Percentiles rank a stretch among this genome's conserved stretches.
Evolutionary conservation across 1,140 invertebrate species (phyloP).

Genomic region (Caerostris darwini): DNA sequence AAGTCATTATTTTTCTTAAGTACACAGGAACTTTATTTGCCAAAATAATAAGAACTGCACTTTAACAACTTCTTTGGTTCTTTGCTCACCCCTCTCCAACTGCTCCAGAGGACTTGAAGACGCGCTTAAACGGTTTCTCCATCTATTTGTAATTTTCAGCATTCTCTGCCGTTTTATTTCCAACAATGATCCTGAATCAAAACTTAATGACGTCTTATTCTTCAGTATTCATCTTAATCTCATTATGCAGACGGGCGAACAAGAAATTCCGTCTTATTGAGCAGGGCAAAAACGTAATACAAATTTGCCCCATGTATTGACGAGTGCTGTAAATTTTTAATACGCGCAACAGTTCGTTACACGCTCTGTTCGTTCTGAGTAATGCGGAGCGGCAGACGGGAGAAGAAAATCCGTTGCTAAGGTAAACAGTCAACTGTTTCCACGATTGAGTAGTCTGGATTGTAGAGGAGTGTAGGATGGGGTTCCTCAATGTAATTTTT

Average conservation of each 20-base stretch:
- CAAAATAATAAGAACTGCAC: not conserved
- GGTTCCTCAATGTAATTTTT: too few species aligned
- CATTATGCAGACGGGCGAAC: not conserved
- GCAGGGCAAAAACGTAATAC: not conserved
- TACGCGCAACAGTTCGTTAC: not conserved
- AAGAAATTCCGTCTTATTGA: slow-evolving; percentile 7
- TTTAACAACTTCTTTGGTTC: not conserved
- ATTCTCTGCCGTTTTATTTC: not conserved
- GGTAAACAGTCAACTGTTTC: too few species aligned
- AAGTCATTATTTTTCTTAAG: not conserved
- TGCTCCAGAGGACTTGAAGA: not conserved
- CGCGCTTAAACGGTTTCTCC: not conserved
- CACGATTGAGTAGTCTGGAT: too few species aligned
- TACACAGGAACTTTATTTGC: not conserved
- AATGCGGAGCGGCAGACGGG: too few species aligned
- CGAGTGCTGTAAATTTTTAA: slow-evolving; percentile 12
- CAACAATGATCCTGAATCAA: not conserved
- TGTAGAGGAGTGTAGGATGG: too few species aligned
- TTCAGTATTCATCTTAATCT: not conserved
- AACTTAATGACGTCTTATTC: not conserved
- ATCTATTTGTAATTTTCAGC: not conserved
- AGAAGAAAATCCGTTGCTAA: too few species aligned
- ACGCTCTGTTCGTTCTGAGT: not conserved
- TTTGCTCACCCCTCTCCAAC: not conserved
- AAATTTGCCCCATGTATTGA: slow-evolving; percentile 21